A percentile compares a stretch with the other conserved stretches of the same genome.
phyloP scores from a whole-genome alignment of 2,888 invertebrate genomes.

The Calliopum simillimum region DNA sequence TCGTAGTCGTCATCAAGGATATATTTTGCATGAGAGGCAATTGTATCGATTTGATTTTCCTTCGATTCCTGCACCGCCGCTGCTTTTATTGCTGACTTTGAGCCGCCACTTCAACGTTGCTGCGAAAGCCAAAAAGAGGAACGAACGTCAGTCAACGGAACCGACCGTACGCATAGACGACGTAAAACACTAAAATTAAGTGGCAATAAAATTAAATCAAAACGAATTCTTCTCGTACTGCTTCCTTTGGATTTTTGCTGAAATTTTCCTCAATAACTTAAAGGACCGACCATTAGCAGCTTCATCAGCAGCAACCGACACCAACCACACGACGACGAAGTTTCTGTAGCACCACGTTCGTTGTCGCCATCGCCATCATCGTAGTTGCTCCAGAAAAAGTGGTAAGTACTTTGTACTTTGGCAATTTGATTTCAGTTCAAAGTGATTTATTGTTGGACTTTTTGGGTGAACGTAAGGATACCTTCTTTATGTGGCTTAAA shows the following conservation, averaged over 20 bases:
- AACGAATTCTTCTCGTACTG: conserved; percentile 18
- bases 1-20: conserved; percentile 42
- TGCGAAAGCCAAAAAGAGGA: neutral
- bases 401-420: conserved; percentile 19
- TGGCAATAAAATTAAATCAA: conserved; percentile 46
- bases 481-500: too few species aligned
- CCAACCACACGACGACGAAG: conserved; percentile 13
- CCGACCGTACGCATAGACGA: conserved; percentile 31
- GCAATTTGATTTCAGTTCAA: neutral
- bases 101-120: neutral
- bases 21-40: conserved; percentile 42
- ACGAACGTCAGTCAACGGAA: neutral
- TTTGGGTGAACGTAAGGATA: neutral
- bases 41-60: conserved; percentile 47
- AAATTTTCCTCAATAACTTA: neutral
- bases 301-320: neutral
- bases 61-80: conserved; percentile 17
- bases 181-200: conserved; percentile 33
- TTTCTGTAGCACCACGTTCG: neutral
- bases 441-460: neutral
- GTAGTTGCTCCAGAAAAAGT: conserved; percentile 16
- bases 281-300: neutral
- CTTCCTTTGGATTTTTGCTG: neutral
- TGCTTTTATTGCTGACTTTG: neutral
- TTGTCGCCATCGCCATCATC: neutral